These are phyloP conservation scores for Tipula helvola DNA, from an alignment of 2,888 invertebrate genomes.

Conservation along the genomic window DNA sequence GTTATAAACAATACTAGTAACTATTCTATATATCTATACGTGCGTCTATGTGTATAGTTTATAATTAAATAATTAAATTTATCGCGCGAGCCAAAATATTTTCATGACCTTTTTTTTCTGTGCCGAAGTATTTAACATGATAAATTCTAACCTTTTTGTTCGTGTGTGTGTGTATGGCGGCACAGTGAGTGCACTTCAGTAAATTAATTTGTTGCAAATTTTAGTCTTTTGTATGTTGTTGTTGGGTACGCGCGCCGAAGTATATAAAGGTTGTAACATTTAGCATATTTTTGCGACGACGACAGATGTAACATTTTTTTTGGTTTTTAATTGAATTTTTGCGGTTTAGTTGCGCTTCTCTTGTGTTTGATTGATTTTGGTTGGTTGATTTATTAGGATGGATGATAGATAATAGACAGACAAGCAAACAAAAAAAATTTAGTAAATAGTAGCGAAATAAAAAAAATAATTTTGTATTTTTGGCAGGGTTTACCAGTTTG, in stretches of 20 bases:
- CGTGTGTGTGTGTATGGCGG: background rate
- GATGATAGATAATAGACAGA: background rate
- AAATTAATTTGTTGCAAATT: background rate
- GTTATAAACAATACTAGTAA: background rate
- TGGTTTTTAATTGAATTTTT: background rate
- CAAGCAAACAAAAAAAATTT: background rate
- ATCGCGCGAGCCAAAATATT: background rate
- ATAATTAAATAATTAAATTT: slow-evolving; percentile 4
- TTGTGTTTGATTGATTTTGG: background rate
- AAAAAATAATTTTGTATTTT: too few relatives aligned
- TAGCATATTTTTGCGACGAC: background rate
- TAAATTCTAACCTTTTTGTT: background rate
- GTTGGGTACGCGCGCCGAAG: background rate
- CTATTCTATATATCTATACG: too few relatives aligned
- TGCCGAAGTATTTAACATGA: background rate
- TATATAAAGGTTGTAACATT: background rate
- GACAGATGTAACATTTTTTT: background rate
- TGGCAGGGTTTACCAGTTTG: background rate
- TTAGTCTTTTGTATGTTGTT: background rate
- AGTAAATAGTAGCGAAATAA: background rate
- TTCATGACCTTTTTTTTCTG: background rate
- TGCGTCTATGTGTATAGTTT: background rate
- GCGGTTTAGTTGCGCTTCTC: background rate
- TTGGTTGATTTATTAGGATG: background rate
- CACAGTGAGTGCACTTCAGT: background rate